Base-by-base conservation (phyloP, 2,797 vertebrate genomes). In the Epinephelus malabaricus region DNA sequence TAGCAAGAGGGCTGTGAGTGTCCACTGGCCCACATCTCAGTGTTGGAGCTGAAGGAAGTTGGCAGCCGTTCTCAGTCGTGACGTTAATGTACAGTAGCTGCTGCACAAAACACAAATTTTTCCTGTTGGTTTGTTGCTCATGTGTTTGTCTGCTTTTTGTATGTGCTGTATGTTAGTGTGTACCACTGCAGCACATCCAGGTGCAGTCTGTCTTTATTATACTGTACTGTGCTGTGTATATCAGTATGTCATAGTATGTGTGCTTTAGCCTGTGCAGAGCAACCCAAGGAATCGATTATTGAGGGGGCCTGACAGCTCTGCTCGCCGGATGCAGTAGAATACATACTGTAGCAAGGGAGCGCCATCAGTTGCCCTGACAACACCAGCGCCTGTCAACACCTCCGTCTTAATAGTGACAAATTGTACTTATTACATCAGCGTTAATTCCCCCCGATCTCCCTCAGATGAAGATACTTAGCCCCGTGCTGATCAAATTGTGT, bases 381-480 rank as follows among this genome's bases (percentile, higher is more conserved):
- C 95, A 51, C 82, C 89, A 86, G 94, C 78, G 91, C 73, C 95
- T 97, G 96, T 97, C 96, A 97, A 96, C 96, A 96, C 96, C 95
- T 97, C 95, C 89, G 85, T 94, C 94, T 92, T 96, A 96, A 97
- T 95, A 91, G 96, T 97, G 97, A 98, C 96, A 97, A 97, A 98
- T 96, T 96, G 95, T 95, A 94, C 97, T 97, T 97, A 97, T 96
- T 97, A 97, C 96, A 97, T 97, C 96, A 97, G 96, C 94, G 95
- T 96, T 98, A 97, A 97, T 97, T 97, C 95, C 95, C 95, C 94
- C 91, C 73, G 92, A 96, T 96, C 95, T 95, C 93, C 95, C 95
- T 96, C 96, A 96, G 95, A 97, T 96, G 95, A 97, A 97, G 96
- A 97, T 97, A 95, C 95, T 98, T 97, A 97, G 96, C 95, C 94